These are phyloP conservation scores for Rhopalosiphum padi DNA, from an alignment of 1,140 invertebrate genomes.

Conservation along the genomic window DNA sequence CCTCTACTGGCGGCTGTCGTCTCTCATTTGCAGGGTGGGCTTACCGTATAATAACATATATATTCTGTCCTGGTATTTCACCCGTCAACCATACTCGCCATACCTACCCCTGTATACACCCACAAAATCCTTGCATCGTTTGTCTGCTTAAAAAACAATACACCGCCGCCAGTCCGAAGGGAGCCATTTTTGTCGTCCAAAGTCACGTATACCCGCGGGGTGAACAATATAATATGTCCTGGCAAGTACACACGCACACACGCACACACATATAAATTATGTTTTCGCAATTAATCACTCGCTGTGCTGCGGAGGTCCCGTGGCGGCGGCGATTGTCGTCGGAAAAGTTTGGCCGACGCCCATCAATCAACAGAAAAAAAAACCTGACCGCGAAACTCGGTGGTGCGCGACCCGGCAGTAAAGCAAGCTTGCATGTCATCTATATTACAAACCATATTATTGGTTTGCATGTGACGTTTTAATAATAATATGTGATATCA, in stretches of 20 bases:
- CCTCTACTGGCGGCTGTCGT: background rate
- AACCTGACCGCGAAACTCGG: background rate
- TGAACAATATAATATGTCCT: background rate
- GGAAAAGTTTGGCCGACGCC: background rate
- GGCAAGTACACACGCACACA: background rate
- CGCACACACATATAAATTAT: background rate
- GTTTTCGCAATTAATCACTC: constrained; percentile 15
- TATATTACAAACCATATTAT: constrained; percentile 2
- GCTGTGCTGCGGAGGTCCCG: background rate
- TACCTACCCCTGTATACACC: background rate
- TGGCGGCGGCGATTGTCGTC: background rate
- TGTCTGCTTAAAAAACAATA: constrained; percentile 17
- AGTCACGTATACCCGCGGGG: constrained; percentile 8
- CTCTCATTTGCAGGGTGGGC: background rate
- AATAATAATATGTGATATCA: background rate
- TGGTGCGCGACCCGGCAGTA: background rate
- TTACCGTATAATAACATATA: background rate
- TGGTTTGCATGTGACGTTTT: constrained; percentile 14
- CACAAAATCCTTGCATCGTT: background rate
- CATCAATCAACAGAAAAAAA: constrained; percentile 11
- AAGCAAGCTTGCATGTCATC: background rate
- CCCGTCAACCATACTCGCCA: background rate
- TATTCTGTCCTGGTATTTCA: background rate
- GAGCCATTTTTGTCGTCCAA: constrained; percentile 7
- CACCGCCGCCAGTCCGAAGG: background rate